A percentile compares a stretch with the other conserved stretches of the same genome.
Conservation (phyloP, 1,140 invertebrate genomes). For the Magallana gigas region DNA sequence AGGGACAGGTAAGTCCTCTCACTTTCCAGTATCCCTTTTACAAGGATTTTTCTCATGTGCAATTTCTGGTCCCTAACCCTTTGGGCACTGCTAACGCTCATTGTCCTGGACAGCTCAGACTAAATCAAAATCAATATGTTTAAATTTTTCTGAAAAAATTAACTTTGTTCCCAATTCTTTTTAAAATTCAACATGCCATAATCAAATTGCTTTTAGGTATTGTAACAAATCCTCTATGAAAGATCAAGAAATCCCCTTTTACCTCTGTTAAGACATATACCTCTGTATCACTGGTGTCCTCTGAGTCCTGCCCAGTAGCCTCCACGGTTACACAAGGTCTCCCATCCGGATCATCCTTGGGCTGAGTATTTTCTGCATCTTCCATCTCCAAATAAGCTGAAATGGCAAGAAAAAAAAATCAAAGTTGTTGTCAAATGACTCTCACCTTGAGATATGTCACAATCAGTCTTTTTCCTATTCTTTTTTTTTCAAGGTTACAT, state of each 20-base stretch:
- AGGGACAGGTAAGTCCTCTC: slow-evolving; percentile 94
- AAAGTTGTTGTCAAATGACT: no score
- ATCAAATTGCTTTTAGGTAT: no score
- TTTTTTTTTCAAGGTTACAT: no score
- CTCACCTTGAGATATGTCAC: no score
- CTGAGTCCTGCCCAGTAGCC: background rate
- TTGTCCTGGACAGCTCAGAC: slow-evolving; percentile 7
- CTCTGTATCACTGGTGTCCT: slow-evolving; percentile 15
- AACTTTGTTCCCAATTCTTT: no score
- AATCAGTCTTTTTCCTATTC: no score
- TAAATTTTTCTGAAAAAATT: no score
- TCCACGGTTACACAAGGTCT: background rate
- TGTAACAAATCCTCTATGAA: background rate
- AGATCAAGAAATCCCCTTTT: background rate
- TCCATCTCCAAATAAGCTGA: background rate
- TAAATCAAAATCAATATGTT: background rate
- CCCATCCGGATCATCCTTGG: background rate
- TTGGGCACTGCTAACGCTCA: slow-evolving; percentile 29
- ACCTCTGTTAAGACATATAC: background rate
- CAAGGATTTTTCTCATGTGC: slow-evolving; percentile 83
- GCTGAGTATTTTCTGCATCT: slow-evolving; percentile 2
- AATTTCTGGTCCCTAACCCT: slow-evolving; percentile 60
- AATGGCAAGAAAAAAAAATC: background rate
- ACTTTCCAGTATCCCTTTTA: slow-evolving; percentile 93
- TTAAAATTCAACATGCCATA: no score